phyloP scores from a whole-genome alignment of 2,113 vertebrate species.

The Xiphorhynchus elegans region DNA sequence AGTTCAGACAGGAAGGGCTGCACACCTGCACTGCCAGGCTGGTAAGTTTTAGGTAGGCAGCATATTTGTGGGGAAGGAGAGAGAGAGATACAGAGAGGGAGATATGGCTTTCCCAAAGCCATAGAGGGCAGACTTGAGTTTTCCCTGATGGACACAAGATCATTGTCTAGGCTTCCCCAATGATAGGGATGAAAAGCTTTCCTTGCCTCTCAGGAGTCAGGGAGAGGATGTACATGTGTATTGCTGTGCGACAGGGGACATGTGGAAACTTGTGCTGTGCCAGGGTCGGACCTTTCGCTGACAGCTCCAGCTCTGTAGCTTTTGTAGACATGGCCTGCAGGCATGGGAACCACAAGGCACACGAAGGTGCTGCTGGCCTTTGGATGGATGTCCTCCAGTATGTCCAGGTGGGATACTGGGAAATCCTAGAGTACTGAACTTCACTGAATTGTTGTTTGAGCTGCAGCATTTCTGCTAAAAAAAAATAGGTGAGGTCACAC shows the following conservation, averaged over 20 bases:
- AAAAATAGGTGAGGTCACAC: neutral
- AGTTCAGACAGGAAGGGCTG: neutral
- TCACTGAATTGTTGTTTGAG: neutral
- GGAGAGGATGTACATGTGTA: neutral
- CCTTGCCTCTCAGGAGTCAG: neutral
- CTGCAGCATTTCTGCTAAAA: neutral
- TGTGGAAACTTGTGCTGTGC: neutral
- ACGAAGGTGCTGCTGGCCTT: neutral
- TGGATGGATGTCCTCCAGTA: neutral
- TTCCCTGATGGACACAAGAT: neutral
- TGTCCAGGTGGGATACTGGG: neutral
- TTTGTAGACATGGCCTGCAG: neutral
- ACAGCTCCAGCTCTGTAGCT: neutral
- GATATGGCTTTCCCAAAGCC: neutral
- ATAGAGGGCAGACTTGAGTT: neutral
- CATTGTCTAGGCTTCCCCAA: neutral
- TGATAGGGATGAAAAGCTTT: neutral
- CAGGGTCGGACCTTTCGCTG: neutral
- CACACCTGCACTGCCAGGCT: neutral
- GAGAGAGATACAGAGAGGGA: neutral
- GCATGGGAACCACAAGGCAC: neutral
- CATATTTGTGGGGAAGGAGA: no score
- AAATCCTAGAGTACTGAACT: neutral
- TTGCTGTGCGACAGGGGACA: neutral
- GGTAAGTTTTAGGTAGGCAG: neutral